A percentile compares a stretch with the other conserved stretches of the same genome.
These are phyloP conservation scores for Solea senegalensis DNA, from an alignment of 2,113 vertebrate genomes.

Conservation along the genomic window DNA sequence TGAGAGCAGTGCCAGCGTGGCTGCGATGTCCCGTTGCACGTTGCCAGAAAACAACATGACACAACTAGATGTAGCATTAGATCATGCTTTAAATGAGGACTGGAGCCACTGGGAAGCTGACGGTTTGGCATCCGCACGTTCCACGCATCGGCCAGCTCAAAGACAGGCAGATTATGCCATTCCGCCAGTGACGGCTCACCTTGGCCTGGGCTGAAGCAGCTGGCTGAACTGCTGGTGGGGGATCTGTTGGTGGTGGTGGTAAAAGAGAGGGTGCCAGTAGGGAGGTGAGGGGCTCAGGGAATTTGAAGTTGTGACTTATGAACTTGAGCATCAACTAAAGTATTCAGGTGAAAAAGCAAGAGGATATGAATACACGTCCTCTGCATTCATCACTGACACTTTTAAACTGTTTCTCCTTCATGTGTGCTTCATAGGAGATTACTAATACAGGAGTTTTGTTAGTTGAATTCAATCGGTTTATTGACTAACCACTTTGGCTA, in stretches of 20 bases:
- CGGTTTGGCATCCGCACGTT: conserved; percentile 53
- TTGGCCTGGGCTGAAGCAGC: conserved; percentile 65
- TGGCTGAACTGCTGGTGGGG: conserved; percentile 25
- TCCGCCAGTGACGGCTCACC: conserved; percentile 52
- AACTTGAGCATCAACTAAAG: conserved; percentile 38
- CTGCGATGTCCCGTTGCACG: conserved; percentile 44
- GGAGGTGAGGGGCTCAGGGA: background rate
- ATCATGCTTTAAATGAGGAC: conserved; percentile 67
- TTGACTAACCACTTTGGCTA: conserved; percentile 9
- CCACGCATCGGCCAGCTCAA: conserved; percentile 37
- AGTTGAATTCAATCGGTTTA: too few relatives aligned
- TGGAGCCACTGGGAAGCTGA: conserved; percentile 27
- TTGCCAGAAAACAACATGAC: conserved; percentile 66
- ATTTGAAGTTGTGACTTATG: conserved; percentile 29
- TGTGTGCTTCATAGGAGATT: background rate
- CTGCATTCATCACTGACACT: conserved; percentile 43
- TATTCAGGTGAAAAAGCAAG: conserved; percentile 39
- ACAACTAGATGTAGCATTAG: conserved; percentile 56
- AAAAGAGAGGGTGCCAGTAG: background rate
- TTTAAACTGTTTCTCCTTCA: conserved; percentile 8
- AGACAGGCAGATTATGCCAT: conserved; percentile 56
- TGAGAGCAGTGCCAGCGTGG: conserved; percentile 36
- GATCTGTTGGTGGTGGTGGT: background rate
- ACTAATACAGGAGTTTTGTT: background rate
- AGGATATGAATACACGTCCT: conserved; percentile 20